Percentiles rank a stretch among this genome's conserved stretches.
phyloP scores from a whole-genome alignment of 2,888 invertebrate genomes.

The Coremacera marginata region DNA sequence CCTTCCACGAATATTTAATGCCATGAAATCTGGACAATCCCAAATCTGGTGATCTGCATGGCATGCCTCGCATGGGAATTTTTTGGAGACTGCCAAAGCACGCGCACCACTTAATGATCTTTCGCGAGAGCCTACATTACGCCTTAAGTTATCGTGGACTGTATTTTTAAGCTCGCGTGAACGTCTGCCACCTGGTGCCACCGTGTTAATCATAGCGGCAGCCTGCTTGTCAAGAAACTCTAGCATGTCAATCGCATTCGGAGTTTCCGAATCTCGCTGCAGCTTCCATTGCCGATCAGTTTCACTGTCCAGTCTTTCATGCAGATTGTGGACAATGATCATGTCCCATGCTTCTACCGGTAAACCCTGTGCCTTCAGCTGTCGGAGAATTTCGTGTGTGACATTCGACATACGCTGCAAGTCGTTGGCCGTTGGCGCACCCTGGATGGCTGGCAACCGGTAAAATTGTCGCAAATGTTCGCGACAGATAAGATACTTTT shows the following conservation, averaged over 20 bases:
- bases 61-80: too few relatives aligned
- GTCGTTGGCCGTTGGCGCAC: background rate
- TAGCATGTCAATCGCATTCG: background rate
- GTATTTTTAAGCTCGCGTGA: too few relatives aligned
- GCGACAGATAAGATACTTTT: background rate
- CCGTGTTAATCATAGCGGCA: background rate
- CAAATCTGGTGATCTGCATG: too few relatives aligned
- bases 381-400: background rate
- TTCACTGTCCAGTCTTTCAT: conserved; percentile 37
- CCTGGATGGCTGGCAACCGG: background rate
- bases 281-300: conserved; percentile 28
- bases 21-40: too few relatives aligned
- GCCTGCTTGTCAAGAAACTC: background rate
- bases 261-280: background rate
- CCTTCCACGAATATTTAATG: background rate
- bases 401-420: too few relatives aligned
- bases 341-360: conserved; percentile 36
- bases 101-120: too few relatives aligned
- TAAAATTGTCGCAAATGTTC: conserved; percentile 6
- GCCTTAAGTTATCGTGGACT: too few relatives aligned
- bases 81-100: too few relatives aligned
- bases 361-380: background rate
- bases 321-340: conserved; percentile 40
- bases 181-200: too few relatives aligned
- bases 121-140: too few relatives aligned